These are phyloP conservation scores for Chelmon rostratus DNA, from an alignment of 2,797 vertebrate species.

Conservation along the genomic window DNA sequence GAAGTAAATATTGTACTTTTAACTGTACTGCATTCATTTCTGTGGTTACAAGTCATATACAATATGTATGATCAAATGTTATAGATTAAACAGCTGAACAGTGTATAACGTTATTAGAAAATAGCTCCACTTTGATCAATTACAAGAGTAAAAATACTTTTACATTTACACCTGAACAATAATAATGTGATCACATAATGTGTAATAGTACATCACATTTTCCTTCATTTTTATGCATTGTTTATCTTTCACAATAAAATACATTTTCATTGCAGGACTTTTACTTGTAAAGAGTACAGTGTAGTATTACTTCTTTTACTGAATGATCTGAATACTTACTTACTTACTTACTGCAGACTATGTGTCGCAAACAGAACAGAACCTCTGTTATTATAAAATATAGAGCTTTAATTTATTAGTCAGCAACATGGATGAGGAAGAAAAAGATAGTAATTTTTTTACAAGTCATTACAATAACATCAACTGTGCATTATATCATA, in stretches of 20 bases:
- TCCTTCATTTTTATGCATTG: not conserved
- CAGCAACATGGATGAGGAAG: conserved; percentile 87
- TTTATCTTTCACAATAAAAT: too few species aligned
- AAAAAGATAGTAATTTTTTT: conserved; percentile 81
- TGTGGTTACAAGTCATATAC: not conserved
- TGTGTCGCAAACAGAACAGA: conserved; percentile 60
- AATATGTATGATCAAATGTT: conserved; percentile 2
- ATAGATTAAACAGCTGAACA: not conserved
- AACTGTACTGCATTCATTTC: not conserved
- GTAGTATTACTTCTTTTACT: not conserved
- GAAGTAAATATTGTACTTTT: not conserved
- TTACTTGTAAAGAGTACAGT: not conserved
- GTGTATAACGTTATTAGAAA: not conserved
- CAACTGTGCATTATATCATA: conserved; percentile 86
- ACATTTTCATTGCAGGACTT: not conserved
- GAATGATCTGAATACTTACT: not conserved
- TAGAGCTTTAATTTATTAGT: conserved; percentile 91
- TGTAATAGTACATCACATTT: not conserved
- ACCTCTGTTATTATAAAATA: conserved; percentile 89
- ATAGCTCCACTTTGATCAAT: not conserved
- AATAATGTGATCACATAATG: not conserved
- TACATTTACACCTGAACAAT: not conserved
- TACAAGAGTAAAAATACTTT: not conserved
- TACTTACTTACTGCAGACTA: not conserved
- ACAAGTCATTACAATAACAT: conserved; percentile 87